phyloP scores from a whole-genome alignment of 2,888 invertebrate species.

The Dicycla oo region DNA sequence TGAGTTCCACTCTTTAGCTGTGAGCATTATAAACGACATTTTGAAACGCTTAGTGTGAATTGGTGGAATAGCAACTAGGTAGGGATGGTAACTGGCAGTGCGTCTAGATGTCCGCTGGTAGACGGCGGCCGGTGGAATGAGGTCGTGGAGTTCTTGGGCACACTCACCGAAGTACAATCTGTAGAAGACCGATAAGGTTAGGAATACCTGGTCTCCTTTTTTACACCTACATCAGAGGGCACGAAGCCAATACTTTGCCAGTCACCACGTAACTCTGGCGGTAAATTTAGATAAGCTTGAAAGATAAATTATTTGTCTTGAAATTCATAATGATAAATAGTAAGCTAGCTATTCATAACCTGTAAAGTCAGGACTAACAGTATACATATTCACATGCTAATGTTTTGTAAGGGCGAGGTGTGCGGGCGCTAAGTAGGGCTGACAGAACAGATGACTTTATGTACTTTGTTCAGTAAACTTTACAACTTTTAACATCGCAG shows the following conservation, averaged over 20 bases:
- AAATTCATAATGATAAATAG: conserved; percentile 4
- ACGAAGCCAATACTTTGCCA: neutral
- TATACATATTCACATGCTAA: conserved; percentile 21
- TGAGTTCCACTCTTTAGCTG: too few species aligned
- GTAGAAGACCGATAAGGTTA: too few species aligned
- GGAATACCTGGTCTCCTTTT: too few species aligned
- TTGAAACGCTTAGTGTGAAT: too few species aligned
- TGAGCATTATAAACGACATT: too few species aligned
- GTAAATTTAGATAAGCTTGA: neutral
- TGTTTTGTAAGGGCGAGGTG: conserved; percentile 34
- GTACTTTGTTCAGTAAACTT: conserved; percentile 30
- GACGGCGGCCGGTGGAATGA: too few species aligned
- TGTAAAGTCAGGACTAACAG: neutral
- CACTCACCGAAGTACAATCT: too few species aligned
- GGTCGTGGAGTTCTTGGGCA: too few species aligned
- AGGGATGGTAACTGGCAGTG: too few species aligned
- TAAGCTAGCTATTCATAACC: neutral
- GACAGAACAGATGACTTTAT: conserved; percentile 28
- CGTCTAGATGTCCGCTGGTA: too few species aligned
- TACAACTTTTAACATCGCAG: conserved; percentile 25
- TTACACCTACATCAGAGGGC: too few species aligned
- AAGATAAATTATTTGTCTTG: neutral
- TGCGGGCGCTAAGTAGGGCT: conserved; percentile 40
- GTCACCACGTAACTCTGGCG: neutral
- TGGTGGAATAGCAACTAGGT: too few species aligned